Evolutionary conservation across 1,140 invertebrate genomes (phyloP).

Genomic region (Danaus melanippus): DNA sequence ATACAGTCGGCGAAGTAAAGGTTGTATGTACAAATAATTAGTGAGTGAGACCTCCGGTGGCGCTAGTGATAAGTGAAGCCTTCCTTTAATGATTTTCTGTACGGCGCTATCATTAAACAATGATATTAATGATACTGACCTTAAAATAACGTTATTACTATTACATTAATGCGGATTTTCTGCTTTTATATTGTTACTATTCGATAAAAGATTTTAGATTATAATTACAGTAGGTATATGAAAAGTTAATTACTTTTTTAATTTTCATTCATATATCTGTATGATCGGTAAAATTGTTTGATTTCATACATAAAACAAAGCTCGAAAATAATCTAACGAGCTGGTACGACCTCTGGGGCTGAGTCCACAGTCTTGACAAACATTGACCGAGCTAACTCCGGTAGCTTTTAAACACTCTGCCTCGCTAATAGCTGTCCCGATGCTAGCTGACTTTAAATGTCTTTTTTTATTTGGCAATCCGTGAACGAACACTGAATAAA

Average conservation of each 20-base stretch:
- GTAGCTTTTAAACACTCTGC: constrained; percentile 63
- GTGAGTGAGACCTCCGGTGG: constrained; percentile 50
- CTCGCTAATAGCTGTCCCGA: constrained; percentile 54
- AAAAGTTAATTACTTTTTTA: background rate
- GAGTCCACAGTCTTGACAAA: constrained; percentile 29
- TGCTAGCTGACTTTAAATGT: no score
- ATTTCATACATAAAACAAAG: background rate
- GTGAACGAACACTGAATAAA: no score
- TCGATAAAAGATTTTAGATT: background rate
- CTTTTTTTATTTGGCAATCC: no score
- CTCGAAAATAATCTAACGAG: constrained; percentile 5
- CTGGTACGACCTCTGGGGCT: constrained; percentile 6
- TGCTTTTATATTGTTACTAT: background rate
- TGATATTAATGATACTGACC: background rate
- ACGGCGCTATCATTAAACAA: constrained; percentile 1
- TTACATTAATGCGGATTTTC: background rate
- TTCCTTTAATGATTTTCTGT: constrained; percentile 5
- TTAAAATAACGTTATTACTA: background rate
- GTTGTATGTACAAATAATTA: constrained; percentile 48
- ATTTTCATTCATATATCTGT: background rate
- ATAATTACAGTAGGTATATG: background rate
- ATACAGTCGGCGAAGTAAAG: constrained; percentile 37
- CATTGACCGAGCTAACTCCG: constrained; percentile 58
- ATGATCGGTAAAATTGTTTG: background rate
- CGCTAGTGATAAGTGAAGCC: constrained; percentile 28